Conservation (phyloP, 2,888 invertebrate genomes). For the Neoascia interrupta region DNA sequence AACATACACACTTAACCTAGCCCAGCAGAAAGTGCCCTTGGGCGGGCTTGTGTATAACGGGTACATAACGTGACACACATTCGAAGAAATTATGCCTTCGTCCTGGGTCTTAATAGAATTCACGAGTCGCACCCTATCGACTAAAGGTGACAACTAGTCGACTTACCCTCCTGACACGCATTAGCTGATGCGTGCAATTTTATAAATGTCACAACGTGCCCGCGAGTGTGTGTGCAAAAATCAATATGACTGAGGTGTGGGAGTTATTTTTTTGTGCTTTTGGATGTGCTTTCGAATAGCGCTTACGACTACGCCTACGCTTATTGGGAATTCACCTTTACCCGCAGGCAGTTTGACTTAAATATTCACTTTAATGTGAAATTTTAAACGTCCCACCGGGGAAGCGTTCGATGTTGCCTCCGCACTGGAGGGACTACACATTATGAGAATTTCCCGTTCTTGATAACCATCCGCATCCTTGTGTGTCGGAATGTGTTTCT, state of each 20-base stretch:
- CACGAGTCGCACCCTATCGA: background rate
- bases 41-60: too few relatives aligned
- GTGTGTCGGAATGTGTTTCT: background rate
- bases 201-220: background rate
- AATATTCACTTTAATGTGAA: constrained; percentile 13
- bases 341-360: background rate
- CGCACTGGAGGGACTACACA: background rate
- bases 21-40: too few relatives aligned
- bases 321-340: too few relatives aligned
- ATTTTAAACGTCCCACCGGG: constrained; percentile 13
- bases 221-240: background rate
- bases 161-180: background rate
- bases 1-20: background rate
- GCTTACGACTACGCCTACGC: background rate
- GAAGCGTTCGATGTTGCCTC: too few relatives aligned
- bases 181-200: background rate
- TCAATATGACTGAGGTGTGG: too few relatives aligned
- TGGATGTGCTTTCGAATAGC: constrained; percentile 31
- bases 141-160: background rate
- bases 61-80: constrained; percentile 21
- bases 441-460: background rate
- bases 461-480: too few relatives aligned
- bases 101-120: background rate
- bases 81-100: constrained; percentile 18
- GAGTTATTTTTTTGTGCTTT: too few relatives aligned